A percentile compares a stretch with the other conserved stretches of the same genome.
These are phyloP conservation scores for Drosophila meridionalis DNA, from an alignment of 2,888 invertebrate genomes.

Conservation along the genomic window DNA sequence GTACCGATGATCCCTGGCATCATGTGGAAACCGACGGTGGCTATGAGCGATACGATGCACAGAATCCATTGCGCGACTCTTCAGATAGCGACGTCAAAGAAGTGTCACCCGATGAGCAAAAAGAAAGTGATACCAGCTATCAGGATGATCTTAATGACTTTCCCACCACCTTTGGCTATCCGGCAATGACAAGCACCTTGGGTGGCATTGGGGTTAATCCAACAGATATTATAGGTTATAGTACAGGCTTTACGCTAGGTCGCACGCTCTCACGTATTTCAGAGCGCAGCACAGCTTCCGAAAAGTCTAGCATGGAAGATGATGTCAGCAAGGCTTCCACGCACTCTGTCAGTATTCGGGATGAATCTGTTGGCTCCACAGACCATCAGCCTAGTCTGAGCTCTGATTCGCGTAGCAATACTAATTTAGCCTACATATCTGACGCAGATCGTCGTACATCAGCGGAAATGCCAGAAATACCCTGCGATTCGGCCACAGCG, in stretches of 20 bases:
- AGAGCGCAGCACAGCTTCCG: slow-evolving; percentile 94
- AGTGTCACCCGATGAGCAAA: slow-evolving; percentile 86
- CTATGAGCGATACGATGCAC: slow-evolving; percentile 86
- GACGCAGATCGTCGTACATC: slow-evolving; percentile 92
- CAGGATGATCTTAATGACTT: slow-evolving; percentile 92
- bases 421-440: slow-evolving; percentile 90
- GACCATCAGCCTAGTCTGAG: slow-evolving; percentile 94
- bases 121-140: slow-evolving; percentile 88
- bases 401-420: slow-evolving; percentile 92
- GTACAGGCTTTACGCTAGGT: slow-evolving; percentile 90
- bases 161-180: slow-evolving; percentile 91
- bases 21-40: slow-evolving; percentile 90
- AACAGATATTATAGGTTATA: slow-evolving; percentile 90
- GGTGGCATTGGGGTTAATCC: slow-evolving; percentile 87
- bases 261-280: slow-evolving; percentile 94
- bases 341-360: slow-evolving; percentile 93
- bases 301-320: slow-evolving; percentile 94
- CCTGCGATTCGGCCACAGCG: slow-evolving; percentile 88
- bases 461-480: slow-evolving; percentile 93
- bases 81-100: slow-evolving; percentile 85
- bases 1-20: slow-evolving; percentile 93
- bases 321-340: slow-evolving; percentile 94
- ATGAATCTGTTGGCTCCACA: slow-evolving; percentile 93
- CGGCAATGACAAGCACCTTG: slow-evolving; percentile 86
- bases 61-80: slow-evolving; percentile 81